Evolutionary conservation across 2,888 invertebrate species (phyloP), one percentile per base, ranked within the genome.

Genomic region (Hipparchia semele): DNA sequence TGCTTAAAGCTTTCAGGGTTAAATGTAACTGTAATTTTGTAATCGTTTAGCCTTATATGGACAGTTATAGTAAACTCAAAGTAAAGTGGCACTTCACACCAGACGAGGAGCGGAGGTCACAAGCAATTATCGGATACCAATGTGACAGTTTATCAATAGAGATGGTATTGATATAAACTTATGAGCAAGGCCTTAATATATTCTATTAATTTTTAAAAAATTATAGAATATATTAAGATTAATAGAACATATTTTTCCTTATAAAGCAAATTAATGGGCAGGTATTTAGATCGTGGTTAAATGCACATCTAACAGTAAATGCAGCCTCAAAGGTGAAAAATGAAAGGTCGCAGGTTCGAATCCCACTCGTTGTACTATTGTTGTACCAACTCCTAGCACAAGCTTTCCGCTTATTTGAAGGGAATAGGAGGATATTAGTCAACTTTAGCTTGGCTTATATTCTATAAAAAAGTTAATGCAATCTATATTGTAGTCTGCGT

Each of bases 61-160:
- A 4, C 54, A 39, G 39, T 39, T 66, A 45, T 3, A 54, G 39
- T n/a, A 9, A 56, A 66, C 12, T 64, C 8, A 49, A 62, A 62
- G 10, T 65, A 39, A 66, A 66, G 66, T 66, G 66, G 33, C 39
- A 54, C 54, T 66, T 56, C 54, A 54, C 66, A 66, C 66, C 8
- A n/a, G 64, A 5, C 64, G 39, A 45, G n/a, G 33, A 64, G 54
- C 9, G 39, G 66, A 66, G 66, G 66, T 54, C 54, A 54, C 53
- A 2, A 9, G 12, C 66, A 54, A 66, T 66, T 66, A 66, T 45
- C 66, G 54, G 2, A 23, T 33, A 45, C 12, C 66, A 54, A 66
- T 64, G 49, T 64, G 49, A 64, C 49, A 49, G 49, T 51, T 45
- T 61, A 45, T 61, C 45, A n/a, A 1, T n/a, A 2, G 49, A 64